Conservation (phyloP, 2,113 vertebrate genomes). For the Notothenia rossii region DNA sequence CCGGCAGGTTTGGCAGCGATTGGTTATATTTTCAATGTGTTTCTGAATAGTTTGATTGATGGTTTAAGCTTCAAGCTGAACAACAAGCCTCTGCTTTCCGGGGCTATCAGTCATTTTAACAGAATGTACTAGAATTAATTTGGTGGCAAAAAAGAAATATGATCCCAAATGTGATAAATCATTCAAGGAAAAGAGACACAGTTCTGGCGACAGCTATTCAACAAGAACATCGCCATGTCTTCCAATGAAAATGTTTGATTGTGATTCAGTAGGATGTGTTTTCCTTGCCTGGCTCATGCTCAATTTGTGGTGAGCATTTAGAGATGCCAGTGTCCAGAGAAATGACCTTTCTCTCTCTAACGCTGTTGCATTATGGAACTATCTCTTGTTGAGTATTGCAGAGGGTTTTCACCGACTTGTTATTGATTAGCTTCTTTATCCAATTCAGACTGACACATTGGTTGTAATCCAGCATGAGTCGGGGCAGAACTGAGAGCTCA, state of each 20-base stretch:
- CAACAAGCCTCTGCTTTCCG: neutral
- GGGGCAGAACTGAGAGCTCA: slow-evolving; percentile 6
- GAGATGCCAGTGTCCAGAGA: slow-evolving; percentile 40
- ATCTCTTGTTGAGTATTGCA: slow-evolving; percentile 10
- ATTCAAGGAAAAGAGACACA: slow-evolving; percentile 6
- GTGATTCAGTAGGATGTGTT: slow-evolving; percentile 11
- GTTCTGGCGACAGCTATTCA: neutral
- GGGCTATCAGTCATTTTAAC: neutral
- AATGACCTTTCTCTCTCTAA: slow-evolving; percentile 27
- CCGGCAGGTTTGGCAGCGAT: neutral
- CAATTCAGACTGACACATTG: slow-evolving; percentile 19
- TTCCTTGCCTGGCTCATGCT: slow-evolving; percentile 10
- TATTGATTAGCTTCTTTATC: slow-evolving; percentile 47
- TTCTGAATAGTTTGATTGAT: slow-evolving; percentile 1
- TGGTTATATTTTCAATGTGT: neutral
- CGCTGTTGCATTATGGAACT: slow-evolving; percentile 41
- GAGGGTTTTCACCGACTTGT: slow-evolving; percentile 2
- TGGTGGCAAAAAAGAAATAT: neutral
- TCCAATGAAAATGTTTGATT: slow-evolving; percentile 8
- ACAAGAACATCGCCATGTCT: slow-evolving; percentile 4
- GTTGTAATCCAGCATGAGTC: slow-evolving; percentile 27
- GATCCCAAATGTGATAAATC: neutral
- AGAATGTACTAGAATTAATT: neutral
- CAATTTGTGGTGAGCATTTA: slow-evolving; percentile 28
- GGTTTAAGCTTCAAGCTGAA: neutral